A percentile compares a stretch with the other conserved stretches of the same genome.
Conservation (phyloP, 2,888 invertebrate species). For the Torymus auratus region DNA sequence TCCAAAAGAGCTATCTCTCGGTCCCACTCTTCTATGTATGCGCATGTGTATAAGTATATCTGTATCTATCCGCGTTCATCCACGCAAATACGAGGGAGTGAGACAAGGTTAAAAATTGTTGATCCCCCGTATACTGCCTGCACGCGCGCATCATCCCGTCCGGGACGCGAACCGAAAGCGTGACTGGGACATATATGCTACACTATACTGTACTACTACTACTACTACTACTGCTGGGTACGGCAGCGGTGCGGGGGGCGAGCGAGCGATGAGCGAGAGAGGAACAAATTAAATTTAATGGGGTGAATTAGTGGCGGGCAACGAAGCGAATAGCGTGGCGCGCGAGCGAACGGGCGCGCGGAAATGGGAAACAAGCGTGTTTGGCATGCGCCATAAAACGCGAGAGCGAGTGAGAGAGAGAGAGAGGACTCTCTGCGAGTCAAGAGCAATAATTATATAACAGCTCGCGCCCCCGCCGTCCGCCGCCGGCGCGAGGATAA, state of each 20-base stretch:
- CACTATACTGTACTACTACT: too few species aligned
- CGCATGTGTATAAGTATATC: too few species aligned
- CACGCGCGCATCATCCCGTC: too few species aligned
- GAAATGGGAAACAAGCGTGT: constrained; percentile 61
- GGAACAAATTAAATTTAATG: constrained; percentile 74
- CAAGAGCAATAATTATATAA: constrained; percentile 54
- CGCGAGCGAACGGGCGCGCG: constrained; percentile 31
- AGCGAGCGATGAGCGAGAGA: constrained; percentile 44
- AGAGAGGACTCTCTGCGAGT: constrained; percentile 12
- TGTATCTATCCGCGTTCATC: too few species aligned
- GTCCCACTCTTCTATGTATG: too few species aligned
- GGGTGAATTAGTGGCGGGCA: constrained; percentile 71
- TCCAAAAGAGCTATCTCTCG: too few species aligned
- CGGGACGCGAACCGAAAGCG: too few species aligned
- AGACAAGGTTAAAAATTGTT: background rate
- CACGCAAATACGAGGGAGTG: background rate
- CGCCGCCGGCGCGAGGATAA: constrained; percentile 7
- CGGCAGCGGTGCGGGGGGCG: background rate
- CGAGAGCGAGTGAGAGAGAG: background rate
- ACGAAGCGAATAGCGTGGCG: constrained; percentile 51
- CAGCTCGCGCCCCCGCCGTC: constrained; percentile 7
- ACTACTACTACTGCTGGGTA: too few species aligned
- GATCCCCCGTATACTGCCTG: too few species aligned
- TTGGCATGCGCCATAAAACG: constrained; percentile 57
- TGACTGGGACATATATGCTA: too few species aligned